Conservation (phyloP, 2,797 vertebrate genomes). For the Nannoperca obscura region DNA sequence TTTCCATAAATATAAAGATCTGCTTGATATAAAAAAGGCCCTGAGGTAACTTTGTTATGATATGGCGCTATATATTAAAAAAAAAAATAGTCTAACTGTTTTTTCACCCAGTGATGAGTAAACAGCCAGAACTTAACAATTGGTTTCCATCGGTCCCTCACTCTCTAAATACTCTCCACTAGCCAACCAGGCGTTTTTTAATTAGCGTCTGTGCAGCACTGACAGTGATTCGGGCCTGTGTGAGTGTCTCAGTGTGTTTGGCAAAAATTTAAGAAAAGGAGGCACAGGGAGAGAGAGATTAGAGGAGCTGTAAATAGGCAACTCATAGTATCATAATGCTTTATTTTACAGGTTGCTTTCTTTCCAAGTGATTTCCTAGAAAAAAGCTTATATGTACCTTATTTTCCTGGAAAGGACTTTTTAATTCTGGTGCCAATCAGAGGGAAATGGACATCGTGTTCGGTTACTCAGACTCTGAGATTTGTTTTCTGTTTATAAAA, state of each 20-base stretch:
- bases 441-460: neutral
- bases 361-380: neutral
- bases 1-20: no score
- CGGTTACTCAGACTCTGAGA: neutral
- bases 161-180: neutral
- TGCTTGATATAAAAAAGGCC: no score
- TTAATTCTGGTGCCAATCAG: neutral
- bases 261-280: neutral
- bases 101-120: neutral
- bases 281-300: neutral
- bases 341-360: conserved; percentile 9
- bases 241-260: conserved; percentile 2
- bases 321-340: neutral
- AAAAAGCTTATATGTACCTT: neutral
- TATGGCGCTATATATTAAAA: no score
- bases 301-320: neutral
- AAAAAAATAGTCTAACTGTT: neutral
- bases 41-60: no score
- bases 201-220: neutral
- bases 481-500: neutral
- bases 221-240: neutral
- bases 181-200: conserved; percentile 17
- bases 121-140: neutral
- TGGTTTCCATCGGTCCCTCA: neutral
- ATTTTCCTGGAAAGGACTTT: conserved; percentile 3